These are phyloP conservation scores for Drosophila phalerata DNA, from an alignment of 2,888 invertebrate genomes.

Conservation along the genomic window DNA sequence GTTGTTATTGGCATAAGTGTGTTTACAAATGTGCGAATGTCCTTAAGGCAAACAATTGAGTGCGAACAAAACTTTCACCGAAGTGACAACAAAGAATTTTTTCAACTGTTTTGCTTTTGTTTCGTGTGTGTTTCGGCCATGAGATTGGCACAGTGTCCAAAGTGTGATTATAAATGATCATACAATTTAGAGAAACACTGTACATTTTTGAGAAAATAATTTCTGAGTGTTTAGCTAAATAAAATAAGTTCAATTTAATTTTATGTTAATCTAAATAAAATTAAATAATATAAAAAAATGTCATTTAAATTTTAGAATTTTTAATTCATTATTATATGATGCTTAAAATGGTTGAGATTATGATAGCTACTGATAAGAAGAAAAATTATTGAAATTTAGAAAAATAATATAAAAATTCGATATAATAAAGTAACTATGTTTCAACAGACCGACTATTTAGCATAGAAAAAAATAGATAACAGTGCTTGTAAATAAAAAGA, in stretches of 20 bases:
- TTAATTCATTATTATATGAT: not conserved
- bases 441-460: not conserved
- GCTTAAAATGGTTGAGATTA: not conserved
- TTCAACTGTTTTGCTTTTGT: constrained; percentile 61
- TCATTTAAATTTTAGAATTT: not conserved
- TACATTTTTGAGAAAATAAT: too few relatives aligned
- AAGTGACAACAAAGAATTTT: constrained; percentile 72
- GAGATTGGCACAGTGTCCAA: constrained; percentile 51
- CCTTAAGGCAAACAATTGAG: constrained; percentile 83
- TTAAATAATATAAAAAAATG: not conserved
- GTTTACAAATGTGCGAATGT: constrained; percentile 80
- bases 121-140: constrained; percentile 30
- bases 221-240: not conserved
- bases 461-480: not conserved
- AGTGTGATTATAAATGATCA: not conserved
- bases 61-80: constrained; percentile 82
- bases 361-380: not conserved
- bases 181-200: too few relatives aligned
- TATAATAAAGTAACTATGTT: not conserved
- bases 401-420: not conserved
- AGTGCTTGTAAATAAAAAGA: not conserved
- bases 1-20: constrained; percentile 53
- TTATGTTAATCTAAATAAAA: not conserved
- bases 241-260: not conserved
- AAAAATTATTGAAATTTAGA: not conserved